Conservation (phyloP, 2,113 vertebrate genomes). For the Scolopax mira region DNA sequence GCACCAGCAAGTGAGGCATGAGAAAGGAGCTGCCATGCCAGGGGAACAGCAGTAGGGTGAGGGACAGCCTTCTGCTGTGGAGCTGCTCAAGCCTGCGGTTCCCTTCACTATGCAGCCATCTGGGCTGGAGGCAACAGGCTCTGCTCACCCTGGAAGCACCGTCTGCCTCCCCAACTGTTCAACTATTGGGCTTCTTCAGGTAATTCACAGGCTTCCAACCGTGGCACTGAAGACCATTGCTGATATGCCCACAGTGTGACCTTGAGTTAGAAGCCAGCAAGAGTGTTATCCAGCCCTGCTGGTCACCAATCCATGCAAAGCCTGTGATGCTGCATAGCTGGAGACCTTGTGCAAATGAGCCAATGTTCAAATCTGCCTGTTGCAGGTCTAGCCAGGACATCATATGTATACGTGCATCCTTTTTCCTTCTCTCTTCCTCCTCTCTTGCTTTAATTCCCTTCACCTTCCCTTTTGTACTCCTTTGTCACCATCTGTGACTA, state of each 20-base stretch:
- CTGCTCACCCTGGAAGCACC: conserved; percentile 63
- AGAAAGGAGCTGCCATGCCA: neutral
- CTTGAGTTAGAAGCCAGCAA: conserved; percentile 1
- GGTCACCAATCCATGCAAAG: neutral
- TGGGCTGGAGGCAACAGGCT: conserved; percentile 70
- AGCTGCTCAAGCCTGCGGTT: conserved; percentile 22
- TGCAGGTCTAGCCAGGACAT: neutral
- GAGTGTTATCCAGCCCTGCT: neutral
- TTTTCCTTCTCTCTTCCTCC: neutral
- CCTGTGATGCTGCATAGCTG: neutral
- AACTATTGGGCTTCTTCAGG: conserved; percentile 37
- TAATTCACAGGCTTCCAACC: neutral
- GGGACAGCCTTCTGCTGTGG: neutral
- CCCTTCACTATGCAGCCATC: conserved; percentile 62
- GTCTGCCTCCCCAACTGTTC: conserved; percentile 67
- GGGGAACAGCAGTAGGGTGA: neutral
- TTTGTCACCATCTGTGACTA: neutral
- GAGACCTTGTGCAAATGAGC: neutral
- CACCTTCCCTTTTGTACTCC: neutral
- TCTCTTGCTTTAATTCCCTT: neutral
- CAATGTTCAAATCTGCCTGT: neutral
- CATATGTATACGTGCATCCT: neutral
- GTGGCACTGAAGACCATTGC: neutral
- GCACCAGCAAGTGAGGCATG: neutral
- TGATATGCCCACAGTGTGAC: neutral